phyloP scores from a whole-genome alignment of 2,888 invertebrate genomes.

The Rugalucina vietnamica region DNA sequence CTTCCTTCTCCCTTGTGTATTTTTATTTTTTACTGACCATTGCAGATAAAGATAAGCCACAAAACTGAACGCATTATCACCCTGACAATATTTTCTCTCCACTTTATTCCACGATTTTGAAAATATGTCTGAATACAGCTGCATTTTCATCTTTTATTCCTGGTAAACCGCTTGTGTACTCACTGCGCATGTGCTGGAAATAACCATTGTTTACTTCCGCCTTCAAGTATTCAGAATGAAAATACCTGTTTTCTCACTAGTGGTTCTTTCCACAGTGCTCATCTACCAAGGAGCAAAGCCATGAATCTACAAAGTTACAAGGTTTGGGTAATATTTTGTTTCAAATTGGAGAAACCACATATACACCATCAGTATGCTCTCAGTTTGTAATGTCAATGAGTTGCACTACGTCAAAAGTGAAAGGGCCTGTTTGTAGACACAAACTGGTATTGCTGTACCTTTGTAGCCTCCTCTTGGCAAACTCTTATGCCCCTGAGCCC shows the following conservation, averaged over 20 bases:
- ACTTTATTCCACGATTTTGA: no score
- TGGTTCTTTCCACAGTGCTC: neutral
- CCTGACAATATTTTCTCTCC: no score
- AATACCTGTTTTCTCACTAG: neutral
- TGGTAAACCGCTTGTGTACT: no score
- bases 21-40: no score
- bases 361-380: neutral
- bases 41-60: no score
- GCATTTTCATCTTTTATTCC: no score
- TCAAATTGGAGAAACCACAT: neutral
- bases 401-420: slow-evolving; percentile 5
- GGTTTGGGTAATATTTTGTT: neutral
- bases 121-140: no score
- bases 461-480: neutral
- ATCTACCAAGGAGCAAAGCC: neutral
- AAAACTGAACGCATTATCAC: no score
- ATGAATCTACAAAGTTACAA: neutral
- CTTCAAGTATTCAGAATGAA: neutral
- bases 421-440: slow-evolving; percentile 12
- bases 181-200: neutral
- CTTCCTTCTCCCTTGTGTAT: no score
- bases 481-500: neutral
- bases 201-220: neutral
- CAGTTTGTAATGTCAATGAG: slow-evolving; percentile 3
- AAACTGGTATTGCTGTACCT: slow-evolving; percentile 7